Evolutionary conservation across 2,113 vertebrate species (phyloP).

Genomic region (Lagopus muta): DNA sequence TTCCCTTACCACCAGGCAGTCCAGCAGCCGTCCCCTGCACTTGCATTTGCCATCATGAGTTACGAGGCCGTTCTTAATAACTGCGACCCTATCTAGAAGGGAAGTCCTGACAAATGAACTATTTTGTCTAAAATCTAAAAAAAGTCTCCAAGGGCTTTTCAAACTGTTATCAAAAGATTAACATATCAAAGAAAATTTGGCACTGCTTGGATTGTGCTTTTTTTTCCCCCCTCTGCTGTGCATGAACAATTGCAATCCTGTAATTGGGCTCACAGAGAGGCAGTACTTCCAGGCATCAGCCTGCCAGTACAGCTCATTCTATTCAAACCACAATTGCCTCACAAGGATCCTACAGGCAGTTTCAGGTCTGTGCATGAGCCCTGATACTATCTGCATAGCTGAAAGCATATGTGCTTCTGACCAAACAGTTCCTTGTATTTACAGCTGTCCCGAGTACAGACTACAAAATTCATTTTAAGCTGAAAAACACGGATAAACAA

Average conservation of each 20-base stretch:
- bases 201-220: constrained; percentile 54
- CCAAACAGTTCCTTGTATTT: constrained; percentile 95
- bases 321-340: constrained; percentile 58
- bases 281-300: constrained; percentile 55
- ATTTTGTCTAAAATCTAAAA: constrained; percentile 78
- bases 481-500: neutral
- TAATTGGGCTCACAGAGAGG: constrained; percentile 52
- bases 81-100: constrained; percentile 69
- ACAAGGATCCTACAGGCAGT: constrained; percentile 47
- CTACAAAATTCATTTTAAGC: neutral
- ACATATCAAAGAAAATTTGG: constrained; percentile 76
- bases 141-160: constrained; percentile 73
- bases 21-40: constrained; percentile 62
- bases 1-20: constrained; percentile 73
- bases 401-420: constrained; percentile 79
- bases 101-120: constrained; percentile 79
- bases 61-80: constrained; percentile 65
- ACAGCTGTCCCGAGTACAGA: constrained; percentile 57
- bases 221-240: constrained; percentile 48
- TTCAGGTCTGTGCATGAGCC: constrained; percentile 61
- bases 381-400: constrained; percentile 83
- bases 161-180: constrained; percentile 76
- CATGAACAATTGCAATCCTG: constrained; percentile 67
- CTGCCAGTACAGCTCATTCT: constrained; percentile 44
- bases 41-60: constrained; percentile 51